phyloP scores from a whole-genome alignment of 2,888 invertebrate genomes.

The Carpatolechia fugitivella region DNA sequence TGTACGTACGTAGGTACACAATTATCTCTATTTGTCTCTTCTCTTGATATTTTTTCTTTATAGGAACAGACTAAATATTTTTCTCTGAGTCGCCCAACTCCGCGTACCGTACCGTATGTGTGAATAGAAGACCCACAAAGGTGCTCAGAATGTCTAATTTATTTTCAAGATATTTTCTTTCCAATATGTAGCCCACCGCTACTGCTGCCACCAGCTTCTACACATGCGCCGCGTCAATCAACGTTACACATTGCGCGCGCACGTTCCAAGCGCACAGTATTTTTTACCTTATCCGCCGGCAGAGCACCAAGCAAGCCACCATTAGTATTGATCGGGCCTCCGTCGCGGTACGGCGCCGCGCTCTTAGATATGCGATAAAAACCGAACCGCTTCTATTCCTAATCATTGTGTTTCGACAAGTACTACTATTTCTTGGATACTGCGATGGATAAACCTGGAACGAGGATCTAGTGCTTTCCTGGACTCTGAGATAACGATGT shows the following conservation, averaged over 20 bases:
- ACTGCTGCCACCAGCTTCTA: slow-evolving; percentile 22
- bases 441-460: slow-evolving; percentile 43
- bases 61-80: too few species aligned
- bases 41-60: too few species aligned
- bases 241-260: slow-evolving; percentile 63
- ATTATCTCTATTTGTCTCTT: too few species aligned
- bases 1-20: too few species aligned
- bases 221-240: slow-evolving; percentile 66
- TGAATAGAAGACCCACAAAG: too few species aligned
- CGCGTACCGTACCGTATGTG: too few species aligned
- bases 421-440: neutral
- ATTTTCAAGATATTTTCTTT: too few species aligned
- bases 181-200: too few species aligned
- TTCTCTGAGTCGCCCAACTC: too few species aligned
- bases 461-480: slow-evolving; percentile 31
- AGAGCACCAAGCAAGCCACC: slow-evolving; percentile 34
- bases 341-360: slow-evolving; percentile 54
- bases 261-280: slow-evolving; percentile 54
- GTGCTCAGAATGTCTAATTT: too few species aligned
- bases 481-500: slow-evolving; percentile 50
- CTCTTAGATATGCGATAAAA: slow-evolving; percentile 45
- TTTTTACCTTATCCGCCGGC: slow-evolving; percentile 64
- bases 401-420: neutral
- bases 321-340: slow-evolving; percentile 74
- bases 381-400: slow-evolving; percentile 1